Conservation (phyloP, 2,888 invertebrate genomes). For the Acrocyrtus sp. region DNA sequence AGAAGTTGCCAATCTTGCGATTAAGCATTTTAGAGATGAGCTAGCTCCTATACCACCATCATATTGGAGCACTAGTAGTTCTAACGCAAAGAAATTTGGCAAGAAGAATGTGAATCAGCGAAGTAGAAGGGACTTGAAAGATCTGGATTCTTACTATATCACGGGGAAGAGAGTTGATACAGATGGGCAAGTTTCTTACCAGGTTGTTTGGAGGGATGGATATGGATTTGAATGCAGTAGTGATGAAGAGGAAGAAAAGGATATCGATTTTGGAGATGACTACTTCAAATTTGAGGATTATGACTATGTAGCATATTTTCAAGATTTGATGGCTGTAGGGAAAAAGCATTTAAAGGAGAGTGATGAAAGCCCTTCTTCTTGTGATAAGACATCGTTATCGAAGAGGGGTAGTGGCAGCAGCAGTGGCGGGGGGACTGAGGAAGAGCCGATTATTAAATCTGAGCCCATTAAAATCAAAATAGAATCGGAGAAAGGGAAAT, state of each 20-base stretch:
- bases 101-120: conserved; percentile 18
- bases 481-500: conserved; percentile 15
- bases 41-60: conserved; percentile 42
- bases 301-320: conserved; percentile 17
- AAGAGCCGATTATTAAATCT: background rate
- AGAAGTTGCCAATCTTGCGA: conserved; percentile 5
- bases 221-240: conserved; percentile 42
- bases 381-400: background rate
- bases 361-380: background rate
- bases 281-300: conserved; percentile 19
- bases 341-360: background rate
- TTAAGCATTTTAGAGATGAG: conserved; percentile 33
- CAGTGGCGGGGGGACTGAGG: background rate
- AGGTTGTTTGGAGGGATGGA: conserved; percentile 57
- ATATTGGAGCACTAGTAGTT: conserved; percentile 48
- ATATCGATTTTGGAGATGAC: conserved; percentile 8
- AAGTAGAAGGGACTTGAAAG: conserved; percentile 53
- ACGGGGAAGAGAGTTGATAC: conserved; percentile 36
- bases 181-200: conserved; percentile 47
- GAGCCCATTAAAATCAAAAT: background rate
- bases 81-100: conserved; percentile 18
- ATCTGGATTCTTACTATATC: conserved; percentile 59
- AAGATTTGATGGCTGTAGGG: conserved; percentile 23
- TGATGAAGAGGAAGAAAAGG: conserved; percentile 47
- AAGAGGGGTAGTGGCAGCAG: conserved; percentile 10